Conservation (phyloP, 2,888 invertebrate genomes). For the Digitonthophagus gazella region DNA sequence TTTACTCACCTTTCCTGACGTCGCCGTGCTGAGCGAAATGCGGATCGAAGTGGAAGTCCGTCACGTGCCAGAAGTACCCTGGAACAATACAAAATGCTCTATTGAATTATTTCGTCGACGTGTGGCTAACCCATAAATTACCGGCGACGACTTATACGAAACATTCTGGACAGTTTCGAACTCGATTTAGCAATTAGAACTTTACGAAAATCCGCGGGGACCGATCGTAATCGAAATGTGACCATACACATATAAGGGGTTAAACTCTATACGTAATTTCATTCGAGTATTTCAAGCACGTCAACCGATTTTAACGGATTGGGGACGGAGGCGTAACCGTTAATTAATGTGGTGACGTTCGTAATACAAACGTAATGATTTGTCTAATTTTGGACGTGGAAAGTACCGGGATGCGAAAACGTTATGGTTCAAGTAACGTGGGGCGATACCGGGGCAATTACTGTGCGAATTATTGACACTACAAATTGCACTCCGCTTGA, state of each 20-base stretch:
- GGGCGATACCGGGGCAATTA: constrained; percentile 7
- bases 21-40: constrained; percentile 77
- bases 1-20: constrained; percentile 69
- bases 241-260: not conserved
- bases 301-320: too few species aligned
- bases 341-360: too few species aligned
- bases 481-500: constrained; percentile 17
- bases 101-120: not conserved
- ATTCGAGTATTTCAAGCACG: too few species aligned
- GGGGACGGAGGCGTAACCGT: too few species aligned
- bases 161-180: not conserved
- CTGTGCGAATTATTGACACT: constrained; percentile 19
- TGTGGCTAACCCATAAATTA: not conserved
- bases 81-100: constrained; percentile 46
- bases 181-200: not conserved
- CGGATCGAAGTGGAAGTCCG: constrained; percentile 88
- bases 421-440: not conserved
- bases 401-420: not conserved
- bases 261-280: too few species aligned
- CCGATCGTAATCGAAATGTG: not conserved
- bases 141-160: not conserved
- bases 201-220: not conserved
- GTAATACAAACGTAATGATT: too few species aligned
- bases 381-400: too few species aligned
- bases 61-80: constrained; percentile 96